phyloP scores from a whole-genome alignment of 2,113 vertebrate genomes.

The Malurus cyaneus region DNA sequence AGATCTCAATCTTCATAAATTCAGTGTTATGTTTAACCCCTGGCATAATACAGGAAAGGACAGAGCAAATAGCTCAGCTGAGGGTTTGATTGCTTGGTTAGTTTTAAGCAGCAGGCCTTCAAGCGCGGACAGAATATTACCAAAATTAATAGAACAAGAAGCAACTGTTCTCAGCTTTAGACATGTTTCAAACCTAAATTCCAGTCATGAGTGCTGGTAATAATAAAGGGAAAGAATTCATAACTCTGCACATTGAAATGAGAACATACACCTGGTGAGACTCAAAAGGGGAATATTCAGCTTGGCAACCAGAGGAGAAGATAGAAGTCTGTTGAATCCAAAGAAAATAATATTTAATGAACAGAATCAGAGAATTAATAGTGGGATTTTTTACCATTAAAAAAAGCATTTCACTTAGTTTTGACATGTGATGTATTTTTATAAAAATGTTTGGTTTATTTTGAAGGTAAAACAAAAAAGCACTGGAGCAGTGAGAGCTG shows the following conservation, averaged over 20 bases:
- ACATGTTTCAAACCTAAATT: not conserved
- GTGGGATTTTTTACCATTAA: not conserved
- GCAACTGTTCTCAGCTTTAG: not conserved
- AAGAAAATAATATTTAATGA: not conserved
- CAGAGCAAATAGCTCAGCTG: not conserved
- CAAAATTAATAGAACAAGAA: not conserved
- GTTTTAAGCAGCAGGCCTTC: not conserved
- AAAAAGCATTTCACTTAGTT: not conserved
- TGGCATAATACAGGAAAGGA: not conserved
- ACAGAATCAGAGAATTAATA: not conserved
- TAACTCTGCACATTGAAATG: not conserved
- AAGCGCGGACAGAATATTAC: not conserved
- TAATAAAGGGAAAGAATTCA: not conserved
- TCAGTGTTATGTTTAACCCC: not conserved
- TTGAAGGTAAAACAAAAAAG: not conserved
- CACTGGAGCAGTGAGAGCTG: not conserved
- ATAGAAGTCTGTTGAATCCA: not conserved
- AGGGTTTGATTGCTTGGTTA: not conserved
- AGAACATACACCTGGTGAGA: not conserved
- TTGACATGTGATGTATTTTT: not conserved
- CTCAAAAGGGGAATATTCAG: not conserved
- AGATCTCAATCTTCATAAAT: not conserved
- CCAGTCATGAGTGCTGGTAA: not conserved
- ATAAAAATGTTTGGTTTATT: not conserved
- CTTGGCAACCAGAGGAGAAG: not conserved